Evolutionary conservation across 2,888 invertebrate genomes (phyloP).

Genomic region (Limnephilus auricula): DNA sequence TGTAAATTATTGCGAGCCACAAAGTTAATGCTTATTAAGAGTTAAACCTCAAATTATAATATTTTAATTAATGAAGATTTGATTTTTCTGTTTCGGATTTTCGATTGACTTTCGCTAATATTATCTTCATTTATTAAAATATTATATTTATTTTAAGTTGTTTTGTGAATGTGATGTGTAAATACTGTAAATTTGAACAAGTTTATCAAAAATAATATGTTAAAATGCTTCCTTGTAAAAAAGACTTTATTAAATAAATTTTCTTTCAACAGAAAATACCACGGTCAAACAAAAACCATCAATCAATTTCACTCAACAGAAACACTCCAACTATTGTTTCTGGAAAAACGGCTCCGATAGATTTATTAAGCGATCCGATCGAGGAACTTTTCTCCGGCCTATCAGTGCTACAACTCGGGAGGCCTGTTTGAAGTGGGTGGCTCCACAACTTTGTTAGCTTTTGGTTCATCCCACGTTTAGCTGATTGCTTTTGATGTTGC

Average conservation of each 20-base stretch:
- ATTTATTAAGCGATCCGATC: neutral
- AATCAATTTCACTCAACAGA: neutral
- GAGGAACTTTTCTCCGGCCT: neutral
- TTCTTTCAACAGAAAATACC: neutral
- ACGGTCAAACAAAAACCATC: neutral
- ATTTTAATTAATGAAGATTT: too few species aligned
- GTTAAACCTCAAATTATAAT: too few species aligned
- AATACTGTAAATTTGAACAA: too few species aligned
- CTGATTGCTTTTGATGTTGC: constrained; percentile 10
- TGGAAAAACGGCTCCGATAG: neutral
- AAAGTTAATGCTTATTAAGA: too few species aligned
- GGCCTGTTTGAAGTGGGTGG: neutral
- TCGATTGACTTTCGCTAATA: too few species aligned
- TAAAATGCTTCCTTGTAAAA: neutral
- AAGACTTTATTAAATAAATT: neutral
- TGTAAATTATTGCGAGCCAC: too few species aligned
- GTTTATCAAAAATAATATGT: neutral
- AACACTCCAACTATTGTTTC: neutral
- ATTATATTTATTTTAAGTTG: too few species aligned
- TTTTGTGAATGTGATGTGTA: neutral
- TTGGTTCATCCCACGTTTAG: constrained; percentile 5
- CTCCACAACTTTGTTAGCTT: neutral
- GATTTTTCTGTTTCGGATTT: too few species aligned
- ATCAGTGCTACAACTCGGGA: neutral
- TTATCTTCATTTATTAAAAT: too few species aligned